Conservation (phyloP, 2,888 invertebrate genomes). For the Enchytraeus crypticus region DNA sequence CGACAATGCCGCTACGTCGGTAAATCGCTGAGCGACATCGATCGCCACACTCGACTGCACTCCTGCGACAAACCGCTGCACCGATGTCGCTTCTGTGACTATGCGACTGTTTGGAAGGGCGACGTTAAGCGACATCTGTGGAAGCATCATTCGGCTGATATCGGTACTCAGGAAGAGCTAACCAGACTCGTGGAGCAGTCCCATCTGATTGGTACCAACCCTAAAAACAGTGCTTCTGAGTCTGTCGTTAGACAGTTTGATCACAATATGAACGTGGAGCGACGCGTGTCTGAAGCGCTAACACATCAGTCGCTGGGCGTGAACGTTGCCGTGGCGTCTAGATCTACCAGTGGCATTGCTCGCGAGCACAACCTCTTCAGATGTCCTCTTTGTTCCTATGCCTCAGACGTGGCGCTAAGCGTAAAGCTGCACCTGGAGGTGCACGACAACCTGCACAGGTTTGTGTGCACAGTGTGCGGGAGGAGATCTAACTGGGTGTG, state of each 20-base stretch:
- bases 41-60: conserved; percentile 50
- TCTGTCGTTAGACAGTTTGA: background rate
- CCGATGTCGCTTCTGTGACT: conserved; percentile 48
- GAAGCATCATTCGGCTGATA: conserved; percentile 46
- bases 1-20: conserved; percentile 55
- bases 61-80: conserved; percentile 49
- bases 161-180: conserved; percentile 17
- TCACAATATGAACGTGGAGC: background rate
- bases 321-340: background rate
- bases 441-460: conserved; percentile 42
- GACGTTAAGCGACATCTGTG: conserved; percentile 52
- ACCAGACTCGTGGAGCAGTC: conserved; percentile 5
- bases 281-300: too few species aligned
- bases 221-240: background rate
- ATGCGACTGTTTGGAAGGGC: conserved; percentile 52
- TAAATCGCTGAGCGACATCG: conserved; percentile 50
- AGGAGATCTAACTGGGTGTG: conserved; percentile 45
- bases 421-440: conserved; percentile 41
- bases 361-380: background rate
- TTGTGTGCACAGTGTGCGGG: conserved; percentile 44
- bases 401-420: conserved; percentile 34
- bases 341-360: background rate
- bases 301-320: background rate
- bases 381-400: conserved; percentile 21
- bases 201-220: background rate